phyloP scores from a whole-genome alignment of 2,113 vertebrate species.

The Prochilodus magdalenae region DNA sequence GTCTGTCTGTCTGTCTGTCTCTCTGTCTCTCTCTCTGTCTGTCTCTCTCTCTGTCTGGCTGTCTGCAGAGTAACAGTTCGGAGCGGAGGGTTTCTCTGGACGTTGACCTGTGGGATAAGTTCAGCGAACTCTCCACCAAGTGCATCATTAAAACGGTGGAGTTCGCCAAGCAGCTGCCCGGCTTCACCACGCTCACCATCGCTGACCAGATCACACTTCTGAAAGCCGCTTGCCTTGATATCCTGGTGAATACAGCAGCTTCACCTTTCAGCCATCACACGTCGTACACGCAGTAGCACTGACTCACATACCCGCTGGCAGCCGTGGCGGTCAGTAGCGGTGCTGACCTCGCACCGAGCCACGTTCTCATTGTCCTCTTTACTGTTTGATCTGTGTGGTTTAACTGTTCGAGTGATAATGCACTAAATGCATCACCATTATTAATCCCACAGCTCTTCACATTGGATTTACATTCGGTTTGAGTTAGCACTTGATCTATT shows the following conservation, averaged over 20 bases:
- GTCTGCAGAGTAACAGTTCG: conserved; percentile 91
- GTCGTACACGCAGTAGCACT: too few relatives aligned
- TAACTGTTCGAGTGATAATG: too few relatives aligned
- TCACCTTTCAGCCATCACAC: background rate
- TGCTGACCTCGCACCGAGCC: too few relatives aligned
- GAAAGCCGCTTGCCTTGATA: conserved; percentile 97
- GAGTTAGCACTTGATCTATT: too few relatives aligned
- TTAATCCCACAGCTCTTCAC: too few relatives aligned
- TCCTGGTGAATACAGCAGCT: conserved; percentile 80
- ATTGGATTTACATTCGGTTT: too few relatives aligned
- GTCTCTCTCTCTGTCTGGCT: background rate
- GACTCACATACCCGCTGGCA: too few relatives aligned
- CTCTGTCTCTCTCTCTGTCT: background rate
- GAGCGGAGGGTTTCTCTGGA: conserved; percentile 93
- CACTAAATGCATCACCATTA: too few relatives aligned
- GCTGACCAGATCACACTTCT: conserved; percentile 99
- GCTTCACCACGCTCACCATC: conserved; percentile 96
- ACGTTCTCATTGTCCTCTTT: too few relatives aligned
- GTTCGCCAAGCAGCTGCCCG: conserved; percentile 97
- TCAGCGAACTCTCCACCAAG: conserved; percentile 97
- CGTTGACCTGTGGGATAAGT: conserved; percentile 98
- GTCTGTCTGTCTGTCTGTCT: too few relatives aligned
- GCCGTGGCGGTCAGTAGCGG: too few relatives aligned
- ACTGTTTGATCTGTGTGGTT: too few relatives aligned
- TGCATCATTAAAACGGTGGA: conserved; percentile 99